Percentiles rank a stretch among this genome's conserved stretches.
phyloP scores from a whole-genome alignment of 2,888 invertebrate genomes.

The Xestia rhomboidea region DNA sequence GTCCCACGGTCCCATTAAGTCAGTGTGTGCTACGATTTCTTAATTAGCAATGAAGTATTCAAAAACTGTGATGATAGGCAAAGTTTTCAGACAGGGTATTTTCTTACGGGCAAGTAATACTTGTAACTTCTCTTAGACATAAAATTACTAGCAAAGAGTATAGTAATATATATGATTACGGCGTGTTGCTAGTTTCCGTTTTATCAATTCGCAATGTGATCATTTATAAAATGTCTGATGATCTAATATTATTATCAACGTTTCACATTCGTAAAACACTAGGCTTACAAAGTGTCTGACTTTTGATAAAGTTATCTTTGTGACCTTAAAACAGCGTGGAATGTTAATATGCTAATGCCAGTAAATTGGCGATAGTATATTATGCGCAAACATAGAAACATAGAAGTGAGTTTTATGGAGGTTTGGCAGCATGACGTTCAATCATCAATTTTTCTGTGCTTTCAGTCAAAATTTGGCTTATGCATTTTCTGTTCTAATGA shows the following conservation, averaged over 20 bases:
- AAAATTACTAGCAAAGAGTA: neutral
- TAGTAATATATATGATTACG: too few species aligned
- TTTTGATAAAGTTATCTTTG: conserved; percentile 40
- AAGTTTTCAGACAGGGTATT: neutral
- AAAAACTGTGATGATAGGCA: neutral
- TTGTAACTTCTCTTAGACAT: neutral
- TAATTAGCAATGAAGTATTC: neutral
- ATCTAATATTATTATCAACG: conserved; percentile 10
- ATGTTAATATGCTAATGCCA: conserved; percentile 23
- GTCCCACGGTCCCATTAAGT: neutral
- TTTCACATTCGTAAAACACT: conserved; percentile 17
- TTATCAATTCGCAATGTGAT: neutral
- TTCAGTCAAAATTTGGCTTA: neutral
- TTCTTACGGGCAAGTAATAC: neutral
- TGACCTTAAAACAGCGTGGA: conserved; percentile 32
- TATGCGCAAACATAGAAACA: conserved; percentile 2
- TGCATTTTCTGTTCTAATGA: neutral
- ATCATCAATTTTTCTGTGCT: neutral
- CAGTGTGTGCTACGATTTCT: neutral
- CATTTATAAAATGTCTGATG: neutral
- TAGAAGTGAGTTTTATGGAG: neutral
- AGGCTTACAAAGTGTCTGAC: neutral
- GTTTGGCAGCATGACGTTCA: neutral
- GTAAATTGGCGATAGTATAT: conserved; percentile 15
- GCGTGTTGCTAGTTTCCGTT: neutral